Base-by-base conservation (phyloP, 2,113 vertebrate genomes). In the Cichladusa arquata region DNA sequence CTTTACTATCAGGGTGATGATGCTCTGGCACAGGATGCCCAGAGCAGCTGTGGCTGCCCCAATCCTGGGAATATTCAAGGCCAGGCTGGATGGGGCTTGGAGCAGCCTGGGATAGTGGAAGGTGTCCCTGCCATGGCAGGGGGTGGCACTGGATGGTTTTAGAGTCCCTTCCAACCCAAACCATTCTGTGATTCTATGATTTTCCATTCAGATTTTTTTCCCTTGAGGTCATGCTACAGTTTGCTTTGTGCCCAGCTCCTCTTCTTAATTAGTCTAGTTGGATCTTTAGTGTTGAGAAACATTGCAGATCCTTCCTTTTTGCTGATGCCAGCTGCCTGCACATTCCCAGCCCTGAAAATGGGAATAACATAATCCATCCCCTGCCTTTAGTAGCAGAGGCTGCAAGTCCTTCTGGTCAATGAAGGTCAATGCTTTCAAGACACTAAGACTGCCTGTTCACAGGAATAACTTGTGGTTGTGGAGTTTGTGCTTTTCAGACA, bases 41-140 rank as follows among this genome's bases (percentile, higher is more conserved):
- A 67, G 54, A 54, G 47, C 0, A n/a, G 9, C 25, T 54, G n/a
- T 34, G 47, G 47, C 34, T 69, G 7, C 8, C 9, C 38, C 19
- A 26, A 22, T 6, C 9, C 18, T 24, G 26, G n/a, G 19, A 19
- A 3, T 22, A 16, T 18, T 8, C 25, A 40, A 22, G 24, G 20
- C 7, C 29, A 40, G 19, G 8, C 0, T 54, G n/a, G 24, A 29
- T 0, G 0, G 15, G 29, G 3, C 24, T 54, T 70, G 48, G n/a
- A 61, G 17, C 14, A 34, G 0, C 12, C 70, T 69, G 25, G 29
- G 2, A 3, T 4, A 31, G n/a, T 38, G 29, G 14, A 54, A 81
- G 9, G 4, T 61, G 54, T 40, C 54, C 29, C 53, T 74, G 24
- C 6, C 17, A 22, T 31, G 29, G 45, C 29, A 60, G 20, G 11